Evolutionary conservation across 2,888 invertebrate species (phyloP).

Genomic region (Ormyrus thymus): DNA sequence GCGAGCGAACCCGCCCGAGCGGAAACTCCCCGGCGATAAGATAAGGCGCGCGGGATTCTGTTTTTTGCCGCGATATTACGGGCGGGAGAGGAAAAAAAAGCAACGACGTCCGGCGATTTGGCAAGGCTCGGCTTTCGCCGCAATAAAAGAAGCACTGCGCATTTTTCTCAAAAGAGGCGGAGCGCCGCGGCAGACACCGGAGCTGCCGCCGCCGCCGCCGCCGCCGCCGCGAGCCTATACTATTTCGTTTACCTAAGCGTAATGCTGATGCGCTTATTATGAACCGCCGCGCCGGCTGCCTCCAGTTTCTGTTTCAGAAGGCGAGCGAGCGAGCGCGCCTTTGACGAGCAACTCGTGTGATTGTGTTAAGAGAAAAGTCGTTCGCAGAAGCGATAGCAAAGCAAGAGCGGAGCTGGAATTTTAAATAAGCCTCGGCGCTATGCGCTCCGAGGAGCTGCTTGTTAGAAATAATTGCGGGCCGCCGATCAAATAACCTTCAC

Average conservation of each 20-base stretch:
- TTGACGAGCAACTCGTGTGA: not conserved
- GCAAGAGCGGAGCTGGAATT: too few species aligned
- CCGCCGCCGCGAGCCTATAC: not conserved
- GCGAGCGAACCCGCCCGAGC: conserved; percentile 38
- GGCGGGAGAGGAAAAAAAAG: too few species aligned
- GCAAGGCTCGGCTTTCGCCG: not conserved
- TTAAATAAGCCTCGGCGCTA: too few species aligned
- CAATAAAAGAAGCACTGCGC: conserved; percentile 57
- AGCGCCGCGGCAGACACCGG: conserved; percentile 7
- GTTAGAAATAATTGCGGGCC: too few species aligned
- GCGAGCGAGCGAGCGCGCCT: not conserved
- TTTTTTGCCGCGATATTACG: not conserved
- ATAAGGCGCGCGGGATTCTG: conserved; percentile 22
- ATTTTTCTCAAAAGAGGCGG: conserved; percentile 28
- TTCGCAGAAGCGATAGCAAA: conserved; percentile 7
- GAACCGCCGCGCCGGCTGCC: not conserved
- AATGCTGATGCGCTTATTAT: conserved; percentile 37
- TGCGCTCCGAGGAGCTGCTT: too few species aligned
- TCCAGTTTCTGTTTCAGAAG: conserved; percentile 12
- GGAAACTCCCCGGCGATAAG: conserved; percentile 52
- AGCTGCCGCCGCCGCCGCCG: not conserved
- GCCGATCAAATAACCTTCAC: too few species aligned
- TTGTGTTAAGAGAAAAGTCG: conserved; percentile 28
- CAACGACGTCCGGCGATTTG: conserved; percentile 23
- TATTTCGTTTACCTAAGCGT: conserved; percentile 48